Conservation (phyloP, 1,140 invertebrate species). For the Heliconius hermathena region DNA sequence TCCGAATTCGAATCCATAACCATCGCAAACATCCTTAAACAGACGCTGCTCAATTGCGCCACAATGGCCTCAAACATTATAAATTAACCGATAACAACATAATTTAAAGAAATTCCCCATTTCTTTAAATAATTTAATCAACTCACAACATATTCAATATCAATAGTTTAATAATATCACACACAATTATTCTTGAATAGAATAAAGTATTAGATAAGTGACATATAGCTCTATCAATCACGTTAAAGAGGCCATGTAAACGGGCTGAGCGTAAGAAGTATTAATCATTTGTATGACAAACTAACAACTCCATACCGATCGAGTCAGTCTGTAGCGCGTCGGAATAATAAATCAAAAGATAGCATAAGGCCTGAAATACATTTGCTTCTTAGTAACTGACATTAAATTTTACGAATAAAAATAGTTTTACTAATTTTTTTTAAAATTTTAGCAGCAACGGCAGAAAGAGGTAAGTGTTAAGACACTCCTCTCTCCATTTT, state of each 20-base stretch:
- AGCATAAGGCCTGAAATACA: conserved; percentile 15
- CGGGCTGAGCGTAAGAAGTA: conserved; percentile 42
- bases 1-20: too few species aligned
- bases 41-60: too few species aligned
- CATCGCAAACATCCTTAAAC: too few species aligned
- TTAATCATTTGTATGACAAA: conserved; percentile 63
- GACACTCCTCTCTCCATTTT: too few species aligned
- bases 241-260: conserved; percentile 43
- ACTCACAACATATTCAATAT: not conserved
- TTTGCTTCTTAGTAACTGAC: not conserved
- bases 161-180: not conserved
- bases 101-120: too few species aligned
- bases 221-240: conserved; percentile 38
- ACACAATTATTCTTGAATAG: not conserved
- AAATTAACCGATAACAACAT: too few species aligned
- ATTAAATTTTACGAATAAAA: not conserved
- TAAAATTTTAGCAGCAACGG: not conserved
- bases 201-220: conserved; percentile 7
- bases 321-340: conserved; percentile 46
- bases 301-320: conserved; percentile 58
- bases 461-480: not conserved
- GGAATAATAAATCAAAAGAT: conserved; percentile 59
- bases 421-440: not conserved
- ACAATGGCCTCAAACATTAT: too few species aligned
- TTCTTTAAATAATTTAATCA: not conserved